Evolutionary conservation across 2,797 vertebrate genomes (phyloP).

Genomic region (Gephyroberyx darwinii): DNA sequence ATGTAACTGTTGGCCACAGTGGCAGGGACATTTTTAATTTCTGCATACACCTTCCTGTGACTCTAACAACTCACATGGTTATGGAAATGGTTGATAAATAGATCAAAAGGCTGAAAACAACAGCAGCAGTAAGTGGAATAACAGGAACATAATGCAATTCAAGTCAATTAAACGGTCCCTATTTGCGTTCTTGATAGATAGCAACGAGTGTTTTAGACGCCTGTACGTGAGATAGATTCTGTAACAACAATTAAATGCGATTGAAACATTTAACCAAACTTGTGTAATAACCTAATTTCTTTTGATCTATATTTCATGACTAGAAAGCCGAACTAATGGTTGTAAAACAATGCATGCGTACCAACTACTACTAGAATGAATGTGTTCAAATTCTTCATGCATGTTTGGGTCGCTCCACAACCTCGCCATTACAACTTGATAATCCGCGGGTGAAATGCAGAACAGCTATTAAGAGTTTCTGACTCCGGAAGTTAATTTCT

Average conservation of each 20-base stretch:
- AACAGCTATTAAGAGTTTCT: constrained; percentile 40
- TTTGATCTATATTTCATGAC: constrained; percentile 2
- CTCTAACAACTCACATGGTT: background rate
- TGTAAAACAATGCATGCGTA: background rate
- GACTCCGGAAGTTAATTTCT: constrained; percentile 59
- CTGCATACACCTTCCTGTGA: background rate
- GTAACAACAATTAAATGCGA: constrained; percentile 4
- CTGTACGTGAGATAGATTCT: background rate
- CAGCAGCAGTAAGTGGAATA: background rate
- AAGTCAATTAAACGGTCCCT: background rate
- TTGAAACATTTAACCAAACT: background rate
- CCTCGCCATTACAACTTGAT: background rate
- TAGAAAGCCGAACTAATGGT: constrained; percentile 8
- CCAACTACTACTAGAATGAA: background rate
- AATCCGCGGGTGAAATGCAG: background rate
- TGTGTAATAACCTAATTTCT: background rate
- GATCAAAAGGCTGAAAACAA: background rate
- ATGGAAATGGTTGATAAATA: background rate
- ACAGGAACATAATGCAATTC: no score
- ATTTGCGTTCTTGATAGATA: background rate
- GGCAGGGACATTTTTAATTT: background rate
- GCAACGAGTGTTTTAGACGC: background rate
- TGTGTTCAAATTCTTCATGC: background rate
- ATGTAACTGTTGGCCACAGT: background rate
- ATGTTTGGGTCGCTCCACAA: background rate